These are phyloP conservation scores for Barnardius zonarius DNA, from an alignment of 2,113 vertebrate genomes.

Conservation along the genomic window DNA sequence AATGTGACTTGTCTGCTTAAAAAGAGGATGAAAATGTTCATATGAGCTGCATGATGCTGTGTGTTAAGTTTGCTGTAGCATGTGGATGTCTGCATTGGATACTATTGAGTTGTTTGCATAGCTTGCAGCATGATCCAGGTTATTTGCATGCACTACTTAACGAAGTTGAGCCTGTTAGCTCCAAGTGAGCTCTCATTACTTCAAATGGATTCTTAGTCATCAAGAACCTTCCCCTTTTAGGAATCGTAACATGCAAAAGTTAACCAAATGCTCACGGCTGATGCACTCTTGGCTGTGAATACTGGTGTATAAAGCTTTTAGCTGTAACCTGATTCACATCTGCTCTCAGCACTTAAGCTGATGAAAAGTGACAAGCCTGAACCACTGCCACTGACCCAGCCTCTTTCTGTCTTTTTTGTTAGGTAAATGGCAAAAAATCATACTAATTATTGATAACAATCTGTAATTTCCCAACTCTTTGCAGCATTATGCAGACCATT, in stretches of 20 bases:
- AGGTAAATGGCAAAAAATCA: slow-evolving; percentile 46
- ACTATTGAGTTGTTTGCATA: background rate
- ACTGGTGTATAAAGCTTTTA: slow-evolving; percentile 62
- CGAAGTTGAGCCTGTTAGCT: slow-evolving; percentile 4
- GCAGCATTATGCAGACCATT: background rate
- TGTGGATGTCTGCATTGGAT: background rate
- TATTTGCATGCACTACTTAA: slow-evolving; percentile 27
- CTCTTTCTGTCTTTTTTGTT: slow-evolving; percentile 23
- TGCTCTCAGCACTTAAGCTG: slow-evolving; percentile 61
- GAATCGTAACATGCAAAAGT: slow-evolving; percentile 33
- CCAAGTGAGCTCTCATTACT: slow-evolving; percentile 35
- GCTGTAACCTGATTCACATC: slow-evolving; percentile 68
- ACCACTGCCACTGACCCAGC: slow-evolving; percentile 41
- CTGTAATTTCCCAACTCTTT: slow-evolving; percentile 46
- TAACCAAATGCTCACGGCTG: slow-evolving; percentile 42
- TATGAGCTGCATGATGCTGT: background rate
- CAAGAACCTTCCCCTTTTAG: slow-evolving; percentile 43
- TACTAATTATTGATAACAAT: slow-evolving; percentile 61
- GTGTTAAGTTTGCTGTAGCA: background rate
- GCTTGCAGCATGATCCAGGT: background rate
- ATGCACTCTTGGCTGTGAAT: slow-evolving; percentile 63
- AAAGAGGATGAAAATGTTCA: background rate
- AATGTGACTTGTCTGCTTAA: background rate
- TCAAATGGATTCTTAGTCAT: slow-evolving; percentile 54
- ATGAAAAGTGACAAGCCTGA: slow-evolving; percentile 67